phyloP scores from a whole-genome alignment of 1,140 invertebrate genomes.

The Samia ricini region DNA sequence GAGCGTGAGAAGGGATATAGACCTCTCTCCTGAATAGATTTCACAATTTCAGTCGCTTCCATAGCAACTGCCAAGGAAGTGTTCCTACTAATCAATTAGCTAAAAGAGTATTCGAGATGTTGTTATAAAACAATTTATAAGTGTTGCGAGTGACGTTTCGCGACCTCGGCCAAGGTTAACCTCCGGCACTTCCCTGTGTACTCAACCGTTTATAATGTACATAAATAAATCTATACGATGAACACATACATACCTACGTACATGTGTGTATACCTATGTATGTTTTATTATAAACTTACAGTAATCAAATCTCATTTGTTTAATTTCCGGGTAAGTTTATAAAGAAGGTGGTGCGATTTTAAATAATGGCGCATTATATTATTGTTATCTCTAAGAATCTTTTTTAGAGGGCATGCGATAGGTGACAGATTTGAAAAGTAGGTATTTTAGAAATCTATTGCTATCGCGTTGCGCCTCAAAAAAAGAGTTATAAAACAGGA shows the following conservation, averaged over 20 bases:
- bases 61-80: constrained; percentile 27
- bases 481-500: too few relatives aligned
- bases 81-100: constrained; percentile 26
- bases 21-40: constrained; percentile 24
- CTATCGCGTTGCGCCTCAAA: too few relatives aligned
- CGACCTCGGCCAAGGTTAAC: constrained; percentile 71
- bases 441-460: too few relatives aligned
- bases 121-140: constrained; percentile 66
- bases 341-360: neutral
- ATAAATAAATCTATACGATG: constrained; percentile 33
- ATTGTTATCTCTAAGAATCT: neutral
- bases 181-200: constrained; percentile 68
- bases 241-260: constrained; percentile 14
- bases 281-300: constrained; percentile 9
- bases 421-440: too few relatives aligned
- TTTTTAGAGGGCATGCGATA: too few relatives aligned
- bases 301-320: constrained; percentile 18
- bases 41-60: constrained; percentile 32
- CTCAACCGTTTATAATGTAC: constrained; percentile 59
- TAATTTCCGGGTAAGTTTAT: constrained; percentile 18
- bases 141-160: constrained; percentile 62
- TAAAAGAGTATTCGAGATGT: constrained; percentile 23
- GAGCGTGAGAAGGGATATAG: constrained; percentile 9
- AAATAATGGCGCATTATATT: neutral
- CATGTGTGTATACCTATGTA: constrained; percentile 7